A percentile compares a stretch with the other conserved stretches of the same genome.
These are phyloP conservation scores for Pocillopora verrucosa DNA, from an alignment of 64 coral and sea anemone species.

Conservation along the genomic window DNA sequence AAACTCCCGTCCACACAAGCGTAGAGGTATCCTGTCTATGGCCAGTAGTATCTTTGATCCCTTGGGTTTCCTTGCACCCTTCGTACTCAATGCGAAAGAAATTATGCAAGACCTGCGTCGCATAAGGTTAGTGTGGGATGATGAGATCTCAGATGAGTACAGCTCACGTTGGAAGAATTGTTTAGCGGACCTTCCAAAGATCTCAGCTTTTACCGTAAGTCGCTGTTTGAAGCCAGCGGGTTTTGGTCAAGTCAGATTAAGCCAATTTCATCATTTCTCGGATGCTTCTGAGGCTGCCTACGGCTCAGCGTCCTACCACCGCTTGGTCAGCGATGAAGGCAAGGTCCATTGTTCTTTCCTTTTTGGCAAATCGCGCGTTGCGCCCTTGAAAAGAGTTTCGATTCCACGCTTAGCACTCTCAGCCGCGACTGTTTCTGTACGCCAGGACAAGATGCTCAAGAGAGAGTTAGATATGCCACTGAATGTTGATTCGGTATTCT, in stretches of 20 bases:
- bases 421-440: slow-evolving; percentile 39
- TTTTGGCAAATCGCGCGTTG: slow-evolving; percentile 31
- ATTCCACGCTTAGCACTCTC: slow-evolving; percentile 36
- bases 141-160: slow-evolving; percentile 47
- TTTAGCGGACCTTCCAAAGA: slow-evolving; percentile 43
- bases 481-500: slow-evolving; percentile 38
- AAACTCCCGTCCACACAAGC: too few species aligned
- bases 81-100: slow-evolving; percentile 48
- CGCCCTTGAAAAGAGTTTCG: slow-evolving; percentile 27
- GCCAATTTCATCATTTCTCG: slow-evolving; percentile 63
- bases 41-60: slow-evolving; percentile 47
- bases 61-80: slow-evolving; percentile 52
- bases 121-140: slow-evolving; percentile 59
- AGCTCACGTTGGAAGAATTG: slow-evolving; percentile 51
- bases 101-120: slow-evolving; percentile 61
- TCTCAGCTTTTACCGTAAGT: too few species aligned
- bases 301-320: slow-evolving; percentile 19
- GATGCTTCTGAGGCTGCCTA: slow-evolving; percentile 48
- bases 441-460: slow-evolving; percentile 45
- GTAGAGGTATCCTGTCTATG: slow-evolving; percentile 31
- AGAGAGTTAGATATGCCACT: slow-evolving; percentile 42
- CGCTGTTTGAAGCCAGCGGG: slow-evolving; percentile 33
- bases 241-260: slow-evolving; percentile 23
- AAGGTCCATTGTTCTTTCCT: slow-evolving; percentile 24
- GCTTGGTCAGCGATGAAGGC: neutral